phyloP scores from a whole-genome alignment of 2,113 vertebrate genomes.

The Petrocephalus zakoni region DNA sequence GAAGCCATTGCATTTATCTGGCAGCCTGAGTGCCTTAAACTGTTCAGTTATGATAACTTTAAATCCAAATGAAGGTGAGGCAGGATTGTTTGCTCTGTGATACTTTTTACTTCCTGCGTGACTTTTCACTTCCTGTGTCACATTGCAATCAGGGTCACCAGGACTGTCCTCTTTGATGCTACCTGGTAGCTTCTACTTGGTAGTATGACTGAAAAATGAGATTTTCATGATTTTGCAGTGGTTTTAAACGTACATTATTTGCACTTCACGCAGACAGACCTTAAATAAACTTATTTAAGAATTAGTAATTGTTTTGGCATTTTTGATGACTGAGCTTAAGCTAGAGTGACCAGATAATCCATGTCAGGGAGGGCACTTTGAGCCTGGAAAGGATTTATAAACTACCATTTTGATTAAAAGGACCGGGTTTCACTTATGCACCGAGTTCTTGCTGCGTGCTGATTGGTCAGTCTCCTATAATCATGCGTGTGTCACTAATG shows the following conservation, averaged over 20 bases:
- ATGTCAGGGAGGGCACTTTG: neutral
- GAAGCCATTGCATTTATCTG: neutral
- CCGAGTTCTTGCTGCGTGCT: neutral
- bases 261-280: neutral
- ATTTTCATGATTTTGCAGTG: neutral
- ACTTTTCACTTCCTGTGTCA: neutral
- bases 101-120: neutral
- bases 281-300: neutral
- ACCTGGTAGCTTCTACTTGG: neutral
- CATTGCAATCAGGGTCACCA: neutral
- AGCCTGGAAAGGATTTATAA: neutral
- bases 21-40: neutral
- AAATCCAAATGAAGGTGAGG: neutral
- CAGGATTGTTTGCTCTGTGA: neutral
- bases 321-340: neutral
- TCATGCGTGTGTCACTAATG: neutral
- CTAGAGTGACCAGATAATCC: neutral
- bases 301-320: neutral
- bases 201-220: neutral
- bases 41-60: neutral
- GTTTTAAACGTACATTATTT: slow-evolving; percentile 5
- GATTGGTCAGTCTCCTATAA: neutral
- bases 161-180: neutral
- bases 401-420: neutral
- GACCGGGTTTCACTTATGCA: neutral